Base-by-base conservation (phyloP, 1,140 invertebrate genomes). In the Procambarus virginalis region DNA sequence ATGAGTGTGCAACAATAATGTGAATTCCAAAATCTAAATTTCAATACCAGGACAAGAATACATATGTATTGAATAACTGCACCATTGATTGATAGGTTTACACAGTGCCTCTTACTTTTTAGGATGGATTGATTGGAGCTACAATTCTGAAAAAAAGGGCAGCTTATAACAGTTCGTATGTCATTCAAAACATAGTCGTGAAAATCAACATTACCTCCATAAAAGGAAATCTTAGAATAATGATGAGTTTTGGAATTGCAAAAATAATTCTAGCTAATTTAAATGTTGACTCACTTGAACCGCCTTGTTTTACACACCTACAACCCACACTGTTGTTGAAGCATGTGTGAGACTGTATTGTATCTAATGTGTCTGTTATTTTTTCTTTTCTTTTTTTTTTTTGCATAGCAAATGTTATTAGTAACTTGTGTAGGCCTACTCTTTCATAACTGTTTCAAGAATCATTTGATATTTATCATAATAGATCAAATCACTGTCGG, bases 281-380 rank as follows among this genome's bases (percentile, higher is more conserved):
- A n/a, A 12, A 17, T 68, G 64, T 68, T 17, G 12, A 68, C 20
- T 68, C 64, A 68, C 20, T 20, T 10, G 12, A 17, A 68, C 64
- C 3, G 22, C 5, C 68, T 73, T 34, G 5, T 73, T 34, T 34
- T 73, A 73, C 22, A 73, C 68, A 73, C 68, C 22, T 34, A 34
- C 68, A 5, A 73, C 10, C 45, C n/a, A 73, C n/a, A 73, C 68
- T 73, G 5, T 73, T 73, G 68, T 34, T 22, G 34, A 34, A 73
- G 68, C 68, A 73, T 73, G 68, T 73, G n/a, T 73, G 68, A 20
- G 6, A 73, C 68, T 73, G 68, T 73, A 73, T 22, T 73, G 68
- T 73, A 73, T 73, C 68, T 73, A 73, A n/a, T 73, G n/a, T 73
- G 68, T n/a, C n/a, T 73, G 68, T 73, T 12, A 17, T 2, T 14